phyloP scores from a whole-genome alignment of 2,888 invertebrate species.

The Octonoba sinensis region DNA sequence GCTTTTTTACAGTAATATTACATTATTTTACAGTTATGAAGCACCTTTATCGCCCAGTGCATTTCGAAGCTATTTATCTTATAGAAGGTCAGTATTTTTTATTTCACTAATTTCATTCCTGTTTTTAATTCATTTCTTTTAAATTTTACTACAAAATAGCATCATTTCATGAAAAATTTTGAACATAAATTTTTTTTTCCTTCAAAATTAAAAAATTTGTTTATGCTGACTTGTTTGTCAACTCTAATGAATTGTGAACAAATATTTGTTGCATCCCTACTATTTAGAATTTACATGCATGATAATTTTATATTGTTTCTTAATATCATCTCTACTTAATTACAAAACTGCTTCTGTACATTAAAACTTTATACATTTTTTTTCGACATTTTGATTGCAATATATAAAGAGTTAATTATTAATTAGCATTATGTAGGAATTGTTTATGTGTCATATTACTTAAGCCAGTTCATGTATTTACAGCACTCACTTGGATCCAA shows the following conservation, averaged over 20 bases:
- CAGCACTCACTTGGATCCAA: slow-evolving; percentile 73
- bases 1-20: background rate
- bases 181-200: background rate
- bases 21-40: slow-evolving; percentile 59
- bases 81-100: slow-evolving; percentile 54
- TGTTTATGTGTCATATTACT: background rate
- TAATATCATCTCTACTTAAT: too few species aligned
- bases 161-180: too few species aligned
- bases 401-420: too few species aligned
- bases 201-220: background rate
- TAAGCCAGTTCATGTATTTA: slow-evolving; percentile 68
- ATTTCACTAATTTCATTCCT: background rate
- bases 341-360: too few species aligned
- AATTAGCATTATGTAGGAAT: background rate
- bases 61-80: slow-evolving; percentile 65
- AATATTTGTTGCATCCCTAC: too few species aligned
- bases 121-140: background rate
- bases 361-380: too few species aligned
- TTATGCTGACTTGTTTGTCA: background rate
- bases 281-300: too few species aligned
- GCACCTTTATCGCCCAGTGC: slow-evolving; percentile 68
- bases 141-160: too few species aligned
- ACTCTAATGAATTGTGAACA: too few species aligned
- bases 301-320: too few species aligned
- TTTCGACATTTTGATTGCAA: too few species aligned